phyloP scores from a whole-genome alignment of 2,113 vertebrate genomes.

The Monopterus albus region DNA sequence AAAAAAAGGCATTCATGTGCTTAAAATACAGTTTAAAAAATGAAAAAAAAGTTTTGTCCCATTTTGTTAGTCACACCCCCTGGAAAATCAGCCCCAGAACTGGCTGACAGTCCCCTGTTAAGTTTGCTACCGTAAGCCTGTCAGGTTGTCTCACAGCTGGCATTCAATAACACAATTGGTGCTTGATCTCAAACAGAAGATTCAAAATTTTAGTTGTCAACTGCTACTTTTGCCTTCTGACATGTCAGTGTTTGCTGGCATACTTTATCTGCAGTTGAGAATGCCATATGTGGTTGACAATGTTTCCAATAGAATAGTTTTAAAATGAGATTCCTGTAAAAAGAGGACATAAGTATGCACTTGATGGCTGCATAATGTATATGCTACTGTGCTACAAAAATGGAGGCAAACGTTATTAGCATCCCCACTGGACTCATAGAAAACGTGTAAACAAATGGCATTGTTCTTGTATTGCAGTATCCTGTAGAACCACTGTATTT shows the following conservation, averaged over 20 bases:
- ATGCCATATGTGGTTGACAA: neutral
- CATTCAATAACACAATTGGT: neutral
- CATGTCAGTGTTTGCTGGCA: too few relatives aligned
- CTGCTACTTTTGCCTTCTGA: accelerated
- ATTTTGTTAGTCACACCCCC: neutral
- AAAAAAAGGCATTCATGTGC: constrained; percentile 26
- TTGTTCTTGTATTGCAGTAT: too few relatives aligned
- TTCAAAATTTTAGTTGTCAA: neutral
- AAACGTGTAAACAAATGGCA: too few relatives aligned
- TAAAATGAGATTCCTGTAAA: neutral
- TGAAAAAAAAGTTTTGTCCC: too few relatives aligned
- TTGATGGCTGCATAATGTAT: neutral
- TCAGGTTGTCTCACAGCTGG: neutral
- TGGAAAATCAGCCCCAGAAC: neutral
- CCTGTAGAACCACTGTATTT: too few relatives aligned
- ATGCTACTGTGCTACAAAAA: neutral
- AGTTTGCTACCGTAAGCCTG: neutral
- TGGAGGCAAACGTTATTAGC: neutral
- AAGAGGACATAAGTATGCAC: neutral
- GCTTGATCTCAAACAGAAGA: too few relatives aligned
- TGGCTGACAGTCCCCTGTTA: neutral
- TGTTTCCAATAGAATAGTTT: neutral
- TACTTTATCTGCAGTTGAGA: too few relatives aligned
- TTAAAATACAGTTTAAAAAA: constrained; percentile 21
- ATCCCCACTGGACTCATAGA: too few relatives aligned